phyloP scores from a whole-genome alignment of 2,888 invertebrate genomes.

The Cosmopolites sordidus region DNA sequence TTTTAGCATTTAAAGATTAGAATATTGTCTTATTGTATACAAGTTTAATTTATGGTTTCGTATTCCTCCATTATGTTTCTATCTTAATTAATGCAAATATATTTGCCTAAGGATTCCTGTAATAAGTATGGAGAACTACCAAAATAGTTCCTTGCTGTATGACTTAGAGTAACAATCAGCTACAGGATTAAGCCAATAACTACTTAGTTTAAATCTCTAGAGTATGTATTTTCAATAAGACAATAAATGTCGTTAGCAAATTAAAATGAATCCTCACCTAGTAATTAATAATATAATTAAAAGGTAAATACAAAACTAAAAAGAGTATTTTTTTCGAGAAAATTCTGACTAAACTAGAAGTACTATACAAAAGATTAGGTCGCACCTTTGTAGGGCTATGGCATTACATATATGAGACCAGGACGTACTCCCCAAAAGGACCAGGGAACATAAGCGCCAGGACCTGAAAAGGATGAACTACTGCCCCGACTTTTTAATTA shows the following conservation, averaged over 20 bases:
- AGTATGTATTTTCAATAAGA: background rate
- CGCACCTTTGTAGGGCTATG: constrained; percentile 46
- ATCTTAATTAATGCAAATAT: too few species aligned
- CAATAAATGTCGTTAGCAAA: constrained; percentile 4
- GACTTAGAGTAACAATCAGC: too few species aligned
- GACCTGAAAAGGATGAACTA: constrained; percentile 49
- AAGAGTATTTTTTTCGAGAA: too few species aligned
- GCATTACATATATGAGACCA: constrained; percentile 46
- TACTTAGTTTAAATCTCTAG: background rate
- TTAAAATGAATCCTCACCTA: background rate
- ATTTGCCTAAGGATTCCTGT: too few species aligned
- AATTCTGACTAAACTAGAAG: background rate
- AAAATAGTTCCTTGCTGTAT: too few species aligned
- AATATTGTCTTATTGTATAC: constrained; percentile 10
- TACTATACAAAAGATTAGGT: constrained; percentile 31
- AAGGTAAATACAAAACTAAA: background rate
- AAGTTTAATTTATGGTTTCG: background rate
- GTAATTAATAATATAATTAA: constrained; percentile 13
- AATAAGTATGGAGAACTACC: too few species aligned
- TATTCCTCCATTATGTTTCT: too few species aligned
- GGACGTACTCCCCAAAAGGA: constrained; percentile 46
- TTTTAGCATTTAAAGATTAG: constrained; percentile 5
- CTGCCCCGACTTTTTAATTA: constrained; percentile 45
- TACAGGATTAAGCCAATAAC: too few species aligned
- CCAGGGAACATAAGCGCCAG: constrained; percentile 44